Evolutionary conservation across 53 echinoderm and acorn worm species (phyloP), one percentile per base, ranked within the genome.

Genomic region (Paracentrotus lividus): DNA sequence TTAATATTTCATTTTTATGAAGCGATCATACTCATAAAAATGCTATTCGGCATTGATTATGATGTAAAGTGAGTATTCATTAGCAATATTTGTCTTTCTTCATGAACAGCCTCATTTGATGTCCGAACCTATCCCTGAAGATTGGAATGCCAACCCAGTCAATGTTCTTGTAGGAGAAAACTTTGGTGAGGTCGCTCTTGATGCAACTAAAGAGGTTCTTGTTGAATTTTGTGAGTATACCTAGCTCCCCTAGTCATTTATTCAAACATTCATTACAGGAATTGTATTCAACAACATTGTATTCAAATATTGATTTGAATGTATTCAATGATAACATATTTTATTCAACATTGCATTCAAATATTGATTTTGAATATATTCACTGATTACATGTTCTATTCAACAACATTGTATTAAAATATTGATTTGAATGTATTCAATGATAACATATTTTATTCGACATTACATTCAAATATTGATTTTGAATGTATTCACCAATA

Each of bases 211-310:
- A 93, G 93, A 99, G 90, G 99, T 99, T 60, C 88, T 99, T 0
- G 97, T 99, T 72, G 99, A 99, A 96, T 99, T 99, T 96, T 99
- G 99, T 99, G 93, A 99, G 99, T 99, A 95, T 34, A 20, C 40
- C 6, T 38, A 16, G 3, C 27, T 26, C 26, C 16, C 14, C 24
- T 81, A 9, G 42, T 32, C 16, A 12, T 29, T 64, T 64, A 1
- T 60, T n/a, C 60, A 60, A 60, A 4, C 29, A 64, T 12, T 64
- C 26, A 26, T n/a, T 61, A n/a, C n/a, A n/a, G 55, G 18, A 51
- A 51, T 8, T 8, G 12, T 0, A 58, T 61, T 31, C 12, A 29
- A 29, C 31, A 31, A 64, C 27, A 29, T 29, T 64, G 64, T 29
- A 64, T 31, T 29, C 64, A 64, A 57, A 51, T 51, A 8, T 51